Evolutionary conservation across 2,113 vertebrate species (phyloP), one percentile per base, ranked within the genome.

Genomic region (Seriola rivoliana): DNA sequence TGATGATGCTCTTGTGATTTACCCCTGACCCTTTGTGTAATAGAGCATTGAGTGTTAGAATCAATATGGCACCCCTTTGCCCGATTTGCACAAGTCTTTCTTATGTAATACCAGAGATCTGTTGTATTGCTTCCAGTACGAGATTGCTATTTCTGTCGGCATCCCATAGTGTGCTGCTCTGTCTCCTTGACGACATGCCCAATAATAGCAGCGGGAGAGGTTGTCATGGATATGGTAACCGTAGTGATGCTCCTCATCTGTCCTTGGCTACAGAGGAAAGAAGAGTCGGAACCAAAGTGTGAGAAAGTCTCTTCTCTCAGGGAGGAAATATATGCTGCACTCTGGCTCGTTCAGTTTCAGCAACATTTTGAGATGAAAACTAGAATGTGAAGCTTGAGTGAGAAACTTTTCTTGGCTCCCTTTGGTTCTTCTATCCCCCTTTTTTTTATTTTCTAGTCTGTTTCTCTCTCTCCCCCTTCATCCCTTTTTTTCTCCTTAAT

Each of bases 181-280:
- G 87, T 94, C 88, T 94, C 93, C 93, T 88, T 91, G 93, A 92
- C 92, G 70, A 93, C 92, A 88, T 85, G 85, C 78, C 93, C 93
- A 91, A 92, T 93, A 93, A 93, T 94, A 93, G 91, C 89, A 92
- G 90, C 83, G 42, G 85, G 83, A 85, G 85, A 91, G 90, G 93
- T 94, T 94, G 93, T 94, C 93, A 94, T 94, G 93, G 93, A 92
- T 92, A 94, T 93, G 89, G 93, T 93, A 93, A 90, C 93, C 91
- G 90, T 93, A 93, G 93, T 73, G 91, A 94, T 93, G 90, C 86
- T 91, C 88, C 88, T 91, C 87, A 85, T 90, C 89, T 91, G 85
- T 91, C 88, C 92, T 91, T 89, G 88, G 89, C 91, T 92, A 65
- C 75, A 81, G 75, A 84, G 55, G 55, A 73, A 69, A 68, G 81